Percentiles rank a stretch among this genome's conserved stretches.
Conservation (phyloP, 2,113 vertebrate species). For the Bos indicus region DNA sequence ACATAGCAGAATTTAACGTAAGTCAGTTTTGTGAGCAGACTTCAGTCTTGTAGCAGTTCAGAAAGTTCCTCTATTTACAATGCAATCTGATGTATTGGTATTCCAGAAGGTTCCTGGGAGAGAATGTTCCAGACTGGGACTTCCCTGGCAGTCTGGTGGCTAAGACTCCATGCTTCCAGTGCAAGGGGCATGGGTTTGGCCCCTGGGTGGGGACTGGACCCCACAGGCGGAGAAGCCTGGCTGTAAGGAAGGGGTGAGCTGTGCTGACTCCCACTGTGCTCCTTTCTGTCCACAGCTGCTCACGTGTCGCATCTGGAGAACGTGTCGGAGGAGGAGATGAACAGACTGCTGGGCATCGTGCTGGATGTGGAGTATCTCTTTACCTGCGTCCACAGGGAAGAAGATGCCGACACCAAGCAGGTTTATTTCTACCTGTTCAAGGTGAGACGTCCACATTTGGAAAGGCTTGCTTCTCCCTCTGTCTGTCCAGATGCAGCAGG, state of each 20-base stretch:
- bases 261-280: neutral
- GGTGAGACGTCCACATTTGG: constrained; percentile 78
- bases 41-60: neutral
- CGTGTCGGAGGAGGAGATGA: constrained; percentile 97
- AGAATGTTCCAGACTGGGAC: neutral
- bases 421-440: constrained; percentile 99
- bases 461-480: neutral
- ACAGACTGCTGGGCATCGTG: constrained; percentile 94
- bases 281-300: constrained; percentile 83
- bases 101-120: neutral
- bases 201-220: neutral
- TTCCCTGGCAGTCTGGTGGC: neutral
- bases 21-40: neutral
- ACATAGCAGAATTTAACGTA: neutral
- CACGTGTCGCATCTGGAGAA: constrained; percentile 98
- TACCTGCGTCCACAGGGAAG: constrained; percentile 98
- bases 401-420: constrained; percentile 99
- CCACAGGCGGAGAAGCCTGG: neutral
- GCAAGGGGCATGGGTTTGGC: neutral
- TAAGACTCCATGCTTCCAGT: neutral
- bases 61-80: neutral
- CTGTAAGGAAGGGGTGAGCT: neutral
- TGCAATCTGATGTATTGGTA: neutral
- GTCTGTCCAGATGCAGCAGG: neutral
- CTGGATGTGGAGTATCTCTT: constrained; percentile 98